Base-by-base conservation (phyloP, 2,888 invertebrate genomes). In the Xanthostigma xanthostigma region DNA sequence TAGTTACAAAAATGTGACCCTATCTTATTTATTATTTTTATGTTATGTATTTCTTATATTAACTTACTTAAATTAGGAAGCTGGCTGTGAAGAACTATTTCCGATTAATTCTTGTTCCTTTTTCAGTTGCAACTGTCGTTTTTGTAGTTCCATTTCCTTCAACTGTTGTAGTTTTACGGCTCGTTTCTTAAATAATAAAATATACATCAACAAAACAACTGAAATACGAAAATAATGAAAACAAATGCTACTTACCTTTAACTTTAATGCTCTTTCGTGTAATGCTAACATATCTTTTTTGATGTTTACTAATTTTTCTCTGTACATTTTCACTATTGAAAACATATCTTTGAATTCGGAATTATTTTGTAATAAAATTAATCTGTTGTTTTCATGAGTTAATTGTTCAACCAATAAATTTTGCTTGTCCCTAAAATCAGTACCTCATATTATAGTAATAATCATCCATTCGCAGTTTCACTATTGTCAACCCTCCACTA, bases 281-380 rank as follows among this genome's bases (percentile, higher is more conserved):
- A 70, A 58, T 36, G 52, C 52, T 42, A 58, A 55, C 67, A 71
- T 71, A 53, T 70, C 68, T 51, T 63, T 67, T 52, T 68, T 71
- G 40, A 71, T 63, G 41, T 55, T 59, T 12, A 57, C 51, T 49
- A 71, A 56, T 58, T 69, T 71, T 42, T 57, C 60, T 54, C 69
- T 64, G 54, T 68, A 70, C n/a, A 56, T 52, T 57, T 64, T 64
- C 41, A 71, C 61, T 11, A 56, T 60, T 48, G 63, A 56, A 55
- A 67, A 66, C 66, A 67, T 60, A 40, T 58, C 58, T 36, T 55
- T 55, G 36, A 60, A 49, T 35, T 62, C 60, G 10, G 52, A 49
- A 35, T 57, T 58, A 51, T 58, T 58, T 50, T 57, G 54, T 27
- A 54, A 54, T 56, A 57, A 56, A 27, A 59, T 53, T 12, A 62